Percentiles rank a stretch among this genome's conserved stretches.
Conservation (phyloP, 2,888 invertebrate species). For the Pachycephus smyrnensis region DNA sequence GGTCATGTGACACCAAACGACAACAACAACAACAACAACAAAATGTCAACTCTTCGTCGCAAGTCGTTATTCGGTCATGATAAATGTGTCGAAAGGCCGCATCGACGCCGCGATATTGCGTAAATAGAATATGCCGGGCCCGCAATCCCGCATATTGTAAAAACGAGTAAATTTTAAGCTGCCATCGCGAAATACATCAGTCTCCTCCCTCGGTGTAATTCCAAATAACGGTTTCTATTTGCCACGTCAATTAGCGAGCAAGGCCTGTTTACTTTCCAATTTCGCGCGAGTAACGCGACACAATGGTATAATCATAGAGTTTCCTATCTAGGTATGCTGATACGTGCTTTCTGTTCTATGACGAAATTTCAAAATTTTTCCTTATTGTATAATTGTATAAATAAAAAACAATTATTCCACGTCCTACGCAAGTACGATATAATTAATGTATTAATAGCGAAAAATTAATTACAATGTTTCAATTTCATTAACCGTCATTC, state of each 20-base stretch:
- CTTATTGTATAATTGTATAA: too few species aligned
- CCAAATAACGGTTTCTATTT: conserved; percentile 17
- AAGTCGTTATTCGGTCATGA: neutral
- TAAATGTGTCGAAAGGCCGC: too few species aligned
- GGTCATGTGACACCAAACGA: too few species aligned
- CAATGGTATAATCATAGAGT: neutral
- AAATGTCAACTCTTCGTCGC: neutral
- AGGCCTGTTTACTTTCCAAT: conserved; percentile 9
- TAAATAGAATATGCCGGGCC: neutral
- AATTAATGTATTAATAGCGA: neutral
- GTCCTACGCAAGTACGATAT: neutral
- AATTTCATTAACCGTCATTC: neutral
- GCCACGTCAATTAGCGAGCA: conserved; percentile 21
- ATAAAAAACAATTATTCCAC: too few species aligned
- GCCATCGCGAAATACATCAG: neutral
- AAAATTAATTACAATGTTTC: neutral
- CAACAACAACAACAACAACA: too few species aligned
- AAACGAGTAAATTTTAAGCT: neutral
- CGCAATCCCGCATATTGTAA: neutral
- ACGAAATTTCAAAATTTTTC: neutral
- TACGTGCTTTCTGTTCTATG: neutral
- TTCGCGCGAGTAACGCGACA: conserved; percentile 6
- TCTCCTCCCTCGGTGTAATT: too few species aligned
- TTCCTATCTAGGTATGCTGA: neutral
- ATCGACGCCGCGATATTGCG: too few species aligned